Evolutionary conservation across 2,888 invertebrate genomes (phyloP).

Genomic region (Amorpha juglandis): DNA sequence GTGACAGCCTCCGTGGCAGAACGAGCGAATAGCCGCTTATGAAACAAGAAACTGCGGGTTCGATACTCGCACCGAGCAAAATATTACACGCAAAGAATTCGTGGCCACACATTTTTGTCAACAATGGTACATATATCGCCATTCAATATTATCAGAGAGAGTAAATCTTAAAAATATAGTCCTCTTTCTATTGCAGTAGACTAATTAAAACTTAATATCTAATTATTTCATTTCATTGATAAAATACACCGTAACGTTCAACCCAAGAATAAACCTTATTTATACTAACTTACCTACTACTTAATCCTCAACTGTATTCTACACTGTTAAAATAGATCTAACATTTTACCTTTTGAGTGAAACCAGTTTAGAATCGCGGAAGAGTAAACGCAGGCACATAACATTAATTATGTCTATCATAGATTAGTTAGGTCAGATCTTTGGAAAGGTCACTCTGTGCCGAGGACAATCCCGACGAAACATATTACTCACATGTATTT

Average conservation of each 20-base stretch:
- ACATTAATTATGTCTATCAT: slow-evolving; percentile 65
- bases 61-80: too few species aligned
- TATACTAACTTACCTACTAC: neutral
- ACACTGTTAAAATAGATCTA: slow-evolving; percentile 26
- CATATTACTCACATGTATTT: neutral
- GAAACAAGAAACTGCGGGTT: too few species aligned
- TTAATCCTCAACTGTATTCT: slow-evolving; percentile 24
- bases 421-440: slow-evolving; percentile 51
- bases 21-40: too few species aligned
- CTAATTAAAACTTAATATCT: too few species aligned
- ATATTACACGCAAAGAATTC: too few species aligned
- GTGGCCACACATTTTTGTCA: too few species aligned
- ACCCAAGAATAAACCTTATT: neutral
- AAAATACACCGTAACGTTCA: neutral
- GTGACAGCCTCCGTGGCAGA: too few species aligned
- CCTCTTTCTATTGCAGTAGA: too few species aligned
- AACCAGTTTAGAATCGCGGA: slow-evolving; percentile 64
- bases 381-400: slow-evolving; percentile 48
- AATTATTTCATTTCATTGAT: too few species aligned
- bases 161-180: too few species aligned
- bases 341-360: slow-evolving; percentile 44
- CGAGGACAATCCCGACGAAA: slow-evolving; percentile 5
- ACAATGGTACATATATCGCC: too few species aligned
- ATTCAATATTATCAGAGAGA: too few species aligned
- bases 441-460: slow-evolving; percentile 40